Evolutionary conservation across 2,797 vertebrate species (phyloP).

Genomic region (Benthosema pterotum): DNA sequence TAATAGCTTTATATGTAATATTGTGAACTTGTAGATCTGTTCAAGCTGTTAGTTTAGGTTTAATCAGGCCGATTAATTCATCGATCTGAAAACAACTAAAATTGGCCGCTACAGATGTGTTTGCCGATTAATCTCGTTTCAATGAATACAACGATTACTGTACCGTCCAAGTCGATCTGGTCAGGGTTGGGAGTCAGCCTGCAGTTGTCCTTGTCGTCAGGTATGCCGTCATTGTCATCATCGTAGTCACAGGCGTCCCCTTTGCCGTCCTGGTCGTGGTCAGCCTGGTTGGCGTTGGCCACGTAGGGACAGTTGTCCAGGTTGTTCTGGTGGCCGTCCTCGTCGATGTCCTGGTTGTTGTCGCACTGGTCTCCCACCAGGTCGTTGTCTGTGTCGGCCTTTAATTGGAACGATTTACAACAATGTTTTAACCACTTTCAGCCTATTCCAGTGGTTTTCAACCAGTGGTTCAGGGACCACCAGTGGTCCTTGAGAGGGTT

Average conservation of each 20-base stretch:
- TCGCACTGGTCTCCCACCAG: constrained; percentile 96
- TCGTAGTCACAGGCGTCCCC: constrained; percentile 96
- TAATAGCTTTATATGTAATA: too few species aligned
- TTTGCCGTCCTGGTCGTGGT: constrained; percentile 94
- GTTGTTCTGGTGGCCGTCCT: constrained; percentile 97
- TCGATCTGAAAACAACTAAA: too few species aligned
- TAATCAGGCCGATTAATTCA: too few species aligned
- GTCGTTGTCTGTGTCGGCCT: constrained; percentile 93
- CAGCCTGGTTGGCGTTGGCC: constrained; percentile 94
- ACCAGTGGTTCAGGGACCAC: too few species aligned
- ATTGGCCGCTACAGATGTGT: too few species aligned
- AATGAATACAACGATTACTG: too few species aligned
- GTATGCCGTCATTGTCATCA: constrained; percentile 93
- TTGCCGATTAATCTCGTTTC: too few species aligned
- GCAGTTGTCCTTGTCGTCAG: constrained; percentile 96
- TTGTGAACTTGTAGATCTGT: too few species aligned
- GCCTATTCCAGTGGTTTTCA: too few species aligned
- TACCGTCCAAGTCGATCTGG: constrained; percentile 91
- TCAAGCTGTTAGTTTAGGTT: too few species aligned
- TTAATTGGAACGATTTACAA: constrained; percentile 16
- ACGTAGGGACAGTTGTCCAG: constrained; percentile 97
- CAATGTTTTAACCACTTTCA: too few species aligned
- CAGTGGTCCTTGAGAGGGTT: too few species aligned
- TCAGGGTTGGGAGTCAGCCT: constrained; percentile 90
- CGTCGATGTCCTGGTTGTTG: constrained; percentile 96